phyloP scores from a whole-genome alignment of 2,888 invertebrate species.

The Diaperis boleti region DNA sequence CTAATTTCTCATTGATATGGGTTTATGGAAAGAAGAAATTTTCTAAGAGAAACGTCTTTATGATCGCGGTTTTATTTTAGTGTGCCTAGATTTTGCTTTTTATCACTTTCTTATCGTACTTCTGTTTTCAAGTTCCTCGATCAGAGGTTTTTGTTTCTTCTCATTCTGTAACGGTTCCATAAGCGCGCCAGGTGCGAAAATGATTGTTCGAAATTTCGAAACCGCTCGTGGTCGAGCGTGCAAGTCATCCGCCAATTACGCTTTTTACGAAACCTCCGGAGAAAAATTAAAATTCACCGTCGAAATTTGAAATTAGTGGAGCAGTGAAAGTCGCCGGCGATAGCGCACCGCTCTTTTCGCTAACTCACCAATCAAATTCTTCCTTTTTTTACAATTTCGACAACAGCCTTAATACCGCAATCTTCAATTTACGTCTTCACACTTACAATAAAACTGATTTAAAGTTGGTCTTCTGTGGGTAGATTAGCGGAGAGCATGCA shows the following conservation, averaged over 20 bases:
- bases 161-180: too few relatives aligned
- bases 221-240: not conserved
- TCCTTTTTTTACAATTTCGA: conserved; percentile 40
- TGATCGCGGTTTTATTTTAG: too few relatives aligned
- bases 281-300: not conserved
- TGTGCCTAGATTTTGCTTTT: too few relatives aligned
- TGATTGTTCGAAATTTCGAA: conserved; percentile 18
- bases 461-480: conserved; percentile 32
- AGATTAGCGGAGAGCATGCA: conserved; percentile 34
- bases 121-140: too few relatives aligned
- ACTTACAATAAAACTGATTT: conserved; percentile 48
- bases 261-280: conserved; percentile 1
- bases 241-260: conserved; percentile 28
- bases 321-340: conserved; percentile 27
- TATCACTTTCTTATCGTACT: too few relatives aligned
- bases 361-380: conserved; percentile 13
- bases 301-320: conserved; percentile 27
- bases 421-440: conserved; percentile 46
- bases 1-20: too few relatives aligned
- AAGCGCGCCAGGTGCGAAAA: conserved; percentile 1
- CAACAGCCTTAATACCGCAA: conserved; percentile 44
- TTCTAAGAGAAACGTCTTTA: too few relatives aligned
- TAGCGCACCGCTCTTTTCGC: conserved; percentile 10
- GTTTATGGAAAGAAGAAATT: too few relatives aligned
- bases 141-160: too few relatives aligned